Conservation (phyloP, 2,888 invertebrate genomes). For the Nowickia ferox region DNA sequence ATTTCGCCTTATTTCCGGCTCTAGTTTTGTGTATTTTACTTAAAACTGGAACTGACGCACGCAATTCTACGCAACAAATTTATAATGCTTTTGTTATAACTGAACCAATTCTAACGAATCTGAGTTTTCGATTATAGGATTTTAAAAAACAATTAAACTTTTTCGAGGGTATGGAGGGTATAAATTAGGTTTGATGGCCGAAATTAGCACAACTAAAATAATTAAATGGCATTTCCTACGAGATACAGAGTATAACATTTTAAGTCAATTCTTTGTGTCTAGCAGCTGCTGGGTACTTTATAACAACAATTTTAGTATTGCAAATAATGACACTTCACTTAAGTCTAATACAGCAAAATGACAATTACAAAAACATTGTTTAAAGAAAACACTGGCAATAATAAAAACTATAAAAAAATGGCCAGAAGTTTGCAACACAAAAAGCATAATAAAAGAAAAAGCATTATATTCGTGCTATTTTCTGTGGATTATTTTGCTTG, state of each 20-base stretch:
- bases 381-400: conserved; percentile 33
- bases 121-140: too few relatives aligned
- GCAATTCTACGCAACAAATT: too few relatives aligned
- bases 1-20: too few relatives aligned
- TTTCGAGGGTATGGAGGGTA: too few relatives aligned
- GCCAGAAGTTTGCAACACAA: not conserved
- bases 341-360: conserved; percentile 65
- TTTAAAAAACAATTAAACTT: too few relatives aligned
- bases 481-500: conserved; percentile 28
- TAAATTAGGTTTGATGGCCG: too few relatives aligned
- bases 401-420: conserved; percentile 1
- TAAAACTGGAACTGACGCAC: too few relatives aligned
- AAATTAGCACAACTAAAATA: too few relatives aligned
- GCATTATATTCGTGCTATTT: conserved; percentile 46
- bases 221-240: too few relatives aligned
- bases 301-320: conserved; percentile 6
- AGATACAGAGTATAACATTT: not conserved
- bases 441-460: conserved; percentile 30
- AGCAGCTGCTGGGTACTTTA: conserved; percentile 3
- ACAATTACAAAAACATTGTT: conserved; percentile 67
- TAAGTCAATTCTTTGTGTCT: not conserved
- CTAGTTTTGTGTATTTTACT: too few relatives aligned
- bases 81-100: too few relatives aligned
- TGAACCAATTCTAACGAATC: too few relatives aligned
- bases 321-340: conserved; percentile 61